A percentile compares a stretch with the other conserved stretches of the same genome.
These are phyloP conservation scores for Macaria liturata DNA, from an alignment of 2,888 invertebrate genomes.

Conservation along the genomic window DNA sequence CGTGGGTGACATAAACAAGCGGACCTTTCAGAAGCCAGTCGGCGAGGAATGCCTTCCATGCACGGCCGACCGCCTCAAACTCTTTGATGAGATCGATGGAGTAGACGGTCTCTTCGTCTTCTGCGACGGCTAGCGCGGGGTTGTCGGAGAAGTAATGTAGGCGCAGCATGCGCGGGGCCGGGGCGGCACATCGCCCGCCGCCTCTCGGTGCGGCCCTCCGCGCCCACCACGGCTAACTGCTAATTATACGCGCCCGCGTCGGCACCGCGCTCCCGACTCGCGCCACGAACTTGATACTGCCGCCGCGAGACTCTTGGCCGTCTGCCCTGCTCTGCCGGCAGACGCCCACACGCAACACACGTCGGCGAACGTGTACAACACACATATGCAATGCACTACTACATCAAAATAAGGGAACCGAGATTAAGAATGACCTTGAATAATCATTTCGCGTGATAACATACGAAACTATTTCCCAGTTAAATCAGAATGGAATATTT, in stretches of 20 bases:
- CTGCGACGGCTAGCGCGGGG: constrained; percentile 86
- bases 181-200: constrained; percentile 74
- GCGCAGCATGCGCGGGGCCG: constrained; percentile 88
- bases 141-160: constrained; percentile 93
- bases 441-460: too few species aligned
- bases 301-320: constrained; percentile 47
- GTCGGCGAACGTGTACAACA: constrained; percentile 25
- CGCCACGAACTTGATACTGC: constrained; percentile 44
- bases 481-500: too few species aligned
- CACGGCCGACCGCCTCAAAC: constrained; percentile 90
- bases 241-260: constrained; percentile 66
- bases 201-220: constrained; percentile 75
- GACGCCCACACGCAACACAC: constrained; percentile 28
- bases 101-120: constrained; percentile 86
- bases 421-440: too few species aligned
- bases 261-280: constrained; percentile 40
- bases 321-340: constrained; percentile 54
- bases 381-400: too few species aligned
- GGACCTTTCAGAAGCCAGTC: constrained; percentile 85
- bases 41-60: constrained; percentile 90
- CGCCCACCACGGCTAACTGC: constrained; percentile 80
- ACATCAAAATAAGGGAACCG: too few species aligned
- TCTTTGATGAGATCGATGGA: constrained; percentile 93
- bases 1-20: constrained; percentile 64
- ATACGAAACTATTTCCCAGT: too few species aligned